Evolutionary conservation across 2,113 vertebrate species (phyloP), one percentile per base, ranked within the genome.

Genomic region (Canis aureus): DNA sequence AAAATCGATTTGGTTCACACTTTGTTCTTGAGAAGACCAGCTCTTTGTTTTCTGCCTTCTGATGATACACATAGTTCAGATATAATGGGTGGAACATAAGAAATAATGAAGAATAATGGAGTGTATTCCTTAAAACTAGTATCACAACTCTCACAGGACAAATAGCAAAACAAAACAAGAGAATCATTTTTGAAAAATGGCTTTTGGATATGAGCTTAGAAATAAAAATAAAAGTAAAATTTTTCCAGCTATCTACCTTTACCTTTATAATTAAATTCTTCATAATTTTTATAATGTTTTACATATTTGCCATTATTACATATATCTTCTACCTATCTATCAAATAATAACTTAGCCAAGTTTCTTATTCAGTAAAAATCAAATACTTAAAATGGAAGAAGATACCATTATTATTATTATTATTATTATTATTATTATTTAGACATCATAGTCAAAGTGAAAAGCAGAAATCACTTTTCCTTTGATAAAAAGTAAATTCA

Each of bases 91-190:
- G 49, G 96, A 82, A 59, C 73, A 53, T 35, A 15, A 5, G 2
- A 27, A 92, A n/a, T 89, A 96, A 96, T 5, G 59, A 94, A 91
- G 92, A 97, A 87, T n/a, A 95, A 96, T 0, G 59, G 96, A 86
- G 59, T 16, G 32, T 27, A 22, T 22, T 49, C 49, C 87, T 90
- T 51, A 25, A 86, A 78, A 92, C 89, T 38, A 57, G 86, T 38
- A 29, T 32, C 8, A 1, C 32, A 53, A 83, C 17, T 22, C 83
- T 11, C 62, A 16, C 5, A 83, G 59, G 73, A 89, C 79, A 81
- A 80, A 67, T 5, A 85, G 32, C n/a, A 3, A 79, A 74, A 89
- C 60, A 87, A 57, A 88, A 57, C 69, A 95, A 27, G n/a, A 82
- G 86, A 93, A 20, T 0, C 29, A 82, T 43, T 71, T 89, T 35